Evolutionary conservation across 2,888 invertebrate genomes (phyloP).

Genomic region (Iphiclides podalirius): DNA sequence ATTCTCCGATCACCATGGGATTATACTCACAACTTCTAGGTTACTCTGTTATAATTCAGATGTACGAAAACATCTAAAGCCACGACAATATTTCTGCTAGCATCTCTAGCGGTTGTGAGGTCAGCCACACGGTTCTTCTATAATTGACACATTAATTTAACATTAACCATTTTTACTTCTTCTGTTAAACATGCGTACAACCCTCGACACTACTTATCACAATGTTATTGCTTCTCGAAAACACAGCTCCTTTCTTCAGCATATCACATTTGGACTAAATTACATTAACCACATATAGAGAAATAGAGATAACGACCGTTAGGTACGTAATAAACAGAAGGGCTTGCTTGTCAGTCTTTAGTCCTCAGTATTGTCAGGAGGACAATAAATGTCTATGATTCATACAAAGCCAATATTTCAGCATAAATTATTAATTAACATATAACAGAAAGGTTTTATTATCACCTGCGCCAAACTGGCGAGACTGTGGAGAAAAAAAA

Average conservation of each 20-base stretch:
- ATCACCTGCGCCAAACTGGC: constrained; percentile 33
- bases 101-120: constrained; percentile 33
- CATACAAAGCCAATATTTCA: constrained; percentile 60
- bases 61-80: constrained; percentile 6
- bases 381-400: constrained; percentile 31
- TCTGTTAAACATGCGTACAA: constrained; percentile 50
- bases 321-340: constrained; percentile 43
- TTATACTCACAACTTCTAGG: constrained; percentile 32
- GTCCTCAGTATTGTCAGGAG: constrained; percentile 35
- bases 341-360: constrained; percentile 62
- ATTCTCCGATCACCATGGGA: constrained; percentile 27
- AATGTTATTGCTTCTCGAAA: constrained; percentile 75
- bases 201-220: constrained; percentile 66
- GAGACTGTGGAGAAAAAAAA: constrained; percentile 46
- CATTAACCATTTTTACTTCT: constrained; percentile 49
- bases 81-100: background rate
- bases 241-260: constrained; percentile 64
- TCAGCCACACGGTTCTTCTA: constrained; percentile 35
- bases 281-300: constrained; percentile 48
- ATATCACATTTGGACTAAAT: constrained; percentile 74
- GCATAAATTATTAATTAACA: constrained; percentile 72
- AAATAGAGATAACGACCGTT: constrained; percentile 41
- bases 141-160: constrained; percentile 71
- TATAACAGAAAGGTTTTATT: constrained; percentile 51
- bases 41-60: background rate